phyloP scores from a whole-genome alignment of 2,797 vertebrate species.

The Uromys caudimaculatus region DNA sequence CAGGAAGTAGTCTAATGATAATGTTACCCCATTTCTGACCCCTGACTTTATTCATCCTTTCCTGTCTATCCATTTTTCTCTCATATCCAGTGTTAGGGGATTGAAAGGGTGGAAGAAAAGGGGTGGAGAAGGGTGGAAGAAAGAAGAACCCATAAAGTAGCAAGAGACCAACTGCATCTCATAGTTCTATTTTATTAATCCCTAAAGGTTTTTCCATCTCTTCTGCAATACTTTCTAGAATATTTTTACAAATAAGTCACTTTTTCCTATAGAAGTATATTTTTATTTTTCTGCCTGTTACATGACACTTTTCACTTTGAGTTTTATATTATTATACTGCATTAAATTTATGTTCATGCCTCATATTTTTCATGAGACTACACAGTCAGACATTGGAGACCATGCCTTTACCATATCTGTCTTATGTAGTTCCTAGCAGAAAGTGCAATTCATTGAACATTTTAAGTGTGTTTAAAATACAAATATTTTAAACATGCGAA shows the following conservation, averaged over 20 bases:
- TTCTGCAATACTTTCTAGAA: neutral
- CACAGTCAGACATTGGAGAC: neutral
- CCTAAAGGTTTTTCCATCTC: neutral
- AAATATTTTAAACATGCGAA: neutral
- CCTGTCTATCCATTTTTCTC: neutral
- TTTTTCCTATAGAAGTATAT: neutral
- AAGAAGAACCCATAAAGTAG: neutral
- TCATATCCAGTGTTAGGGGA: neutral
- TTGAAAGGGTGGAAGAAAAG: neutral
- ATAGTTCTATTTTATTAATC: conserved; percentile 8
- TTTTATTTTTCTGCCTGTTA: neutral
- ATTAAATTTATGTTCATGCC: neutral
- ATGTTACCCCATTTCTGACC: neutral
- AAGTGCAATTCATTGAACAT: neutral
- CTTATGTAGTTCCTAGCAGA: neutral
- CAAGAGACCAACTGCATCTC: neutral
- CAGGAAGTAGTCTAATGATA: neutral
- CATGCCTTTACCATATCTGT: neutral
- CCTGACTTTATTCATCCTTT: neutral
- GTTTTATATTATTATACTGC: neutral
- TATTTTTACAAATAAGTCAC: neutral
- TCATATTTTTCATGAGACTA: conserved; percentile 1
- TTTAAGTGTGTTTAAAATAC: neutral
- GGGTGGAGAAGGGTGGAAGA: neutral
- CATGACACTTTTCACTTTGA: neutral